These are phyloP conservation scores for Trichoplusia ni DNA, from an alignment of 1,140 invertebrate species.

Conservation along the genomic window DNA sequence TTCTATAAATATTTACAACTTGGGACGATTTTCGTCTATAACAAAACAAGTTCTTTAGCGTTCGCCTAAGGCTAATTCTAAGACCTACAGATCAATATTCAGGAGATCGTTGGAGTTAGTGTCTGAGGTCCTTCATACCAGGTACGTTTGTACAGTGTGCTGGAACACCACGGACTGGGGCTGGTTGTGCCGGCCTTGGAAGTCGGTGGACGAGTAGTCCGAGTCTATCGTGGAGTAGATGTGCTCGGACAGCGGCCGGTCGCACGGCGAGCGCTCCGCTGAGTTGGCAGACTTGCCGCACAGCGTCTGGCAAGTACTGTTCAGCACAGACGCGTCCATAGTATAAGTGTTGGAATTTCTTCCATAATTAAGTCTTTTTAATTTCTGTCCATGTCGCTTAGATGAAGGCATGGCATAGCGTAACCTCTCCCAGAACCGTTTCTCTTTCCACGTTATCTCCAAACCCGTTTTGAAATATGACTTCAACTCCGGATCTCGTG, in stretches of 20 bases:
- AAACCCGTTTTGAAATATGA: slow-evolving; percentile 94
- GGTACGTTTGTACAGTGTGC: slow-evolving; percentile 79
- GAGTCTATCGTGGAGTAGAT: slow-evolving; percentile 94
- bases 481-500: slow-evolving; percentile 92
- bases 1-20: slow-evolving; percentile 70
- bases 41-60: slow-evolving; percentile 60
- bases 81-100: slow-evolving; percentile 55
- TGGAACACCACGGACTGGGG: slow-evolving; percentile 72
- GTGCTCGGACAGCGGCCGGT: slow-evolving; percentile 89
- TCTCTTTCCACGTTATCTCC: slow-evolving; percentile 92
- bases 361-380: slow-evolving; percentile 83
- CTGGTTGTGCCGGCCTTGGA: slow-evolving; percentile 70
- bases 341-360: slow-evolving; percentile 83
- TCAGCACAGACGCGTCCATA: slow-evolving; percentile 83
- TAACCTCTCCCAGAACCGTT: slow-evolving; percentile 95
- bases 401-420: slow-evolving; percentile 91
- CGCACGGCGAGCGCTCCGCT: slow-evolving; percentile 79
- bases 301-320: slow-evolving; percentile 80
- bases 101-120: slow-evolving; percentile 61
- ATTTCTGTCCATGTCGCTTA: slow-evolving; percentile 83
- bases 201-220: slow-evolving; percentile 84
- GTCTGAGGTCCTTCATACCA: slow-evolving; percentile 64
- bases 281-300: slow-evolving; percentile 73
- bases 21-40: slow-evolving; percentile 60
- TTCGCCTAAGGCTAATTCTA: slow-evolving; percentile 57